Conservation (phyloP, 1,140 invertebrate species). For the Ceratosolen fusciceps region DNA sequence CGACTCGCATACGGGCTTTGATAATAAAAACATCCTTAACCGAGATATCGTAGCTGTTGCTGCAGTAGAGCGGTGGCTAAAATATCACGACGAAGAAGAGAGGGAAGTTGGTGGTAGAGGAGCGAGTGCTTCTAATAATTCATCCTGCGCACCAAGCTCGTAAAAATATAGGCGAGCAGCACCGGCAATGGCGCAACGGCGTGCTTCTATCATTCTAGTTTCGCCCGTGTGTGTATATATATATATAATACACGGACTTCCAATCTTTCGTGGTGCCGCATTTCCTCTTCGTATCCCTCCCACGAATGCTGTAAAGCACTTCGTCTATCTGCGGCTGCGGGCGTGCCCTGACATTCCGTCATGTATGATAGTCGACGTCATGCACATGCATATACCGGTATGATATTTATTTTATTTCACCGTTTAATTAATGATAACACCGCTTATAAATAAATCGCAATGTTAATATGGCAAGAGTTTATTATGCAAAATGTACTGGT, state of each 20-base stretch:
- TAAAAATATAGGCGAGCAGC: slow-evolving; percentile 44
- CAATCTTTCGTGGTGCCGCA: neutral
- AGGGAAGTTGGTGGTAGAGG: neutral
- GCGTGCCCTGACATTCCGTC: neutral
- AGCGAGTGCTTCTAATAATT: slow-evolving; percentile 40
- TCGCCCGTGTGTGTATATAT: too few species aligned
- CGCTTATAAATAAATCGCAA: neutral
- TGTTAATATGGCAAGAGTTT: neutral
- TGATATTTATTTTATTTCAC: neutral
- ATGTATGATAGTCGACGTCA: neutral
- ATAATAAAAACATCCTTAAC: slow-evolving; percentile 46
- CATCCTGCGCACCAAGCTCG: slow-evolving; percentile 34
- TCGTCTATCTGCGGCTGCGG: neutral
- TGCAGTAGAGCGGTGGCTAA: neutral
- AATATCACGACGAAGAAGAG: too few species aligned
- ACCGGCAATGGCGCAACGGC: neutral
- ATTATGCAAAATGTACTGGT: neutral
- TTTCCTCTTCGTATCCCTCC: too few species aligned
- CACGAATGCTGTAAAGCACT: neutral
- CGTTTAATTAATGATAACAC: neutral
- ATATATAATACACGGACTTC: neutral
- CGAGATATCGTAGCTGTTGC: slow-evolving; percentile 12
- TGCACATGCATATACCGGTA: neutral
- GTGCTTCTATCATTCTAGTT: neutral
- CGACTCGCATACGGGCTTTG: slow-evolving; percentile 8